Evolutionary conservation across 2,113 vertebrate genomes (phyloP), one percentile per base, ranked within the genome.

Genomic region (Athene cunicularia): DNA sequence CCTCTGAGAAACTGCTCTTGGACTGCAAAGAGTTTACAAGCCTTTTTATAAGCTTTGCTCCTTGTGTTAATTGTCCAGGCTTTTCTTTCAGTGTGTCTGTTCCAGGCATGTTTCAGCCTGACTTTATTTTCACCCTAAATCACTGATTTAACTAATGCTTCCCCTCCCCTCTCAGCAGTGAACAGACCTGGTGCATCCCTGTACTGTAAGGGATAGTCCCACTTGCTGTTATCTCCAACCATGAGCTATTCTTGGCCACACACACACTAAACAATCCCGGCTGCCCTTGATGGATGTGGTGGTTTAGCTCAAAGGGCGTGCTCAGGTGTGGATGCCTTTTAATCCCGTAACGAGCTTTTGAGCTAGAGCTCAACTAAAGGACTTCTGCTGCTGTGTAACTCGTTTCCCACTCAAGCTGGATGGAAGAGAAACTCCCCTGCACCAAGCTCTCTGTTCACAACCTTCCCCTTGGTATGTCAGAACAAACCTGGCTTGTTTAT

Each of bases 41-140:
- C 89, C 86, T 97, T 96, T 95, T 93, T 93, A 96, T 91, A 95
- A 94, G 97, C 95, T 97, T 94, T 73, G 94, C 91, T 90, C 87
- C 92, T 56, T 20, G 37, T 94, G 84, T 84, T 88, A 27, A n/a
- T 28, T 88, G 94, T 90, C 91, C n/a, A 28, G 84, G 94, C 93
- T 93, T 87, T 96, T 90, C 70, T 95, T 87, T 82, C 83, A 22
- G 62, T 37, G 58, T 8, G 20, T 90, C 81, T 89, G 71, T 68
- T 72, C 82, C 97, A 93, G 95, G 91, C 93, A 79, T 95, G 93
- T 88, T 92, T 91, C 12, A 88, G 94, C 95, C 91, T 97, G 97
- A 93, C 71, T 87, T 95, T 62, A 47, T 60, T 76, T 96, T 73
- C 71, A 55, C 37, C 45, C 24, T 17, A n/a, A 24, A 55, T 76